A percentile compares a stretch with the other conserved stretches of the same genome.
phyloP scores from a whole-genome alignment of 2,113 vertebrate genomes.

The Entelurus aequoreus region DNA sequence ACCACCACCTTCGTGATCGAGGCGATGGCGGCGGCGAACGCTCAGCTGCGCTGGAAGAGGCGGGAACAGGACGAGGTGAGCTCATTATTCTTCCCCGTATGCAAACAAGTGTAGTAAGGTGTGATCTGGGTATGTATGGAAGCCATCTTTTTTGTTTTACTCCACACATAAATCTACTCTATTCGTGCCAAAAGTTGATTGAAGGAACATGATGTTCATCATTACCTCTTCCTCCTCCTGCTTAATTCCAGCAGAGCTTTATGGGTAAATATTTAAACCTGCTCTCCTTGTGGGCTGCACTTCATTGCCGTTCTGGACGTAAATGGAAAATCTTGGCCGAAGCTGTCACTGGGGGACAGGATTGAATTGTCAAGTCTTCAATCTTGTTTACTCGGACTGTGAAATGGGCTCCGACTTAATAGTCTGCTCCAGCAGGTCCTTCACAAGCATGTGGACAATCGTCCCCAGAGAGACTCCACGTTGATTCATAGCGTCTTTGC shows the following conservation, averaged over 20 bases:
- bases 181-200: no score
- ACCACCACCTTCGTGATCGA: constrained; percentile 96
- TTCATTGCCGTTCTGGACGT: no score
- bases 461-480: constrained; percentile 8
- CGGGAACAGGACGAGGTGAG: constrained; percentile 85
- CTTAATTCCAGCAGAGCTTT: no score
- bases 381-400: constrained; percentile 39
- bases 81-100: not conserved
- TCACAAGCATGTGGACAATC: constrained; percentile 39
- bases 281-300: no score
- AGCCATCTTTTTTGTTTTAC: not conserved
- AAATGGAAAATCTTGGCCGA: constrained; percentile 1
- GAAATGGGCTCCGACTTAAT: constrained; percentile 15
- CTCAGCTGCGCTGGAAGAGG: constrained; percentile 91
- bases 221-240: no score
- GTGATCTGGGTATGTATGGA: not conserved
- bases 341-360: constrained; percentile 9
- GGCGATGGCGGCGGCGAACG: constrained; percentile 96
- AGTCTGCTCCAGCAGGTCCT: constrained; percentile 20
- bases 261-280: no score
- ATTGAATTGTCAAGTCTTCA: constrained; percentile 12
- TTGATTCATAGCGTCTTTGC: constrained; percentile 43
- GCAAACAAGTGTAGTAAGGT: not conserved
- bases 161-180: no score
- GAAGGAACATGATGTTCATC: no score